Conservation (phyloP, 1,140 invertebrate species). For the Saxidomus purpurata region DNA sequence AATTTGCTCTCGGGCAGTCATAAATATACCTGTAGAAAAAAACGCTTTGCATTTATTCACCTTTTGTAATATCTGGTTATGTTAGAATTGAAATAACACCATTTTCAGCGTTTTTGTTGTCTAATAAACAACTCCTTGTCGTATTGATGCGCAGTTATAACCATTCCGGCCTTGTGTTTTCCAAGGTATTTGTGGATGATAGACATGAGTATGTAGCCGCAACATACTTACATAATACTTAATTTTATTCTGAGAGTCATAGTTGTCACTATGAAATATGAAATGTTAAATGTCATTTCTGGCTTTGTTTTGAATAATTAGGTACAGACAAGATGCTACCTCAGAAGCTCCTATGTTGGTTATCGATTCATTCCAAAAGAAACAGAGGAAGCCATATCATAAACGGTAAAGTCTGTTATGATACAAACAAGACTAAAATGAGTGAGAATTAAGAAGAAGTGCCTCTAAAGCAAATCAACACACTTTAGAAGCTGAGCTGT, state of each 20-base stretch:
- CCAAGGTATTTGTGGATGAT: slow-evolving; percentile 43
- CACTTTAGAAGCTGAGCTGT: background rate
- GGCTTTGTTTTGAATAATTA: background rate
- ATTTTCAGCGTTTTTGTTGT: no score
- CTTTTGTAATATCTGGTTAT: no score
- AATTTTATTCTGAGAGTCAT: slow-evolving; percentile 26
- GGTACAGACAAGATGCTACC: background rate
- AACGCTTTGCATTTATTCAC: no score
- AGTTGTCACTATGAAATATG: slow-evolving; percentile 41
- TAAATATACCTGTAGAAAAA: no score
- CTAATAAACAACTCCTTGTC: no score
- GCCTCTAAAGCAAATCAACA: slow-evolving; percentile 5
- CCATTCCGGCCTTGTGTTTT: no score
- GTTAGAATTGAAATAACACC: no score
- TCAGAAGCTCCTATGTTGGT: slow-evolving; percentile 21
- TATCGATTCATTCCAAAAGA: slow-evolving; percentile 29
- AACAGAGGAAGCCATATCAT: background rate
- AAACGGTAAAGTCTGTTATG: slow-evolving; percentile 37
- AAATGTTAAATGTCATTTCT: background rate
- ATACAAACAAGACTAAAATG: slow-evolving; percentile 19
- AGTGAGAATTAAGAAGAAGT: background rate
- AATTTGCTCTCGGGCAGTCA: no score
- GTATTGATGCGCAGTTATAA: no score
- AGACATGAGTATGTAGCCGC: background rate
- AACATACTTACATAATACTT: background rate